These are phyloP conservation scores for Sitta europaea DNA, from an alignment of 2,113 vertebrate species.

Conservation along the genomic window DNA sequence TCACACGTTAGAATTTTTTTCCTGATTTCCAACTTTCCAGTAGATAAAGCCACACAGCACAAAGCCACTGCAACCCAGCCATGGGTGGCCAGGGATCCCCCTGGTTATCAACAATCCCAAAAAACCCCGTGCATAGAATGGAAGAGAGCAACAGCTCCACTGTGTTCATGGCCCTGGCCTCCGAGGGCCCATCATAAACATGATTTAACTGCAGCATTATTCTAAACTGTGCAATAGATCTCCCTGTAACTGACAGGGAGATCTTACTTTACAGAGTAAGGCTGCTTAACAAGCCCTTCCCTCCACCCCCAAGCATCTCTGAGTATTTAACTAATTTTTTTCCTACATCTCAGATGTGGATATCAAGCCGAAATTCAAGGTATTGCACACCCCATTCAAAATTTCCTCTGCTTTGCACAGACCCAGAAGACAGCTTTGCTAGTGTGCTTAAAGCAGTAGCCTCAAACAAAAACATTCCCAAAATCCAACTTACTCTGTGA, in stretches of 20 bases:
- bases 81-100: background rate
- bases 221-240: background rate
- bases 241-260: background rate
- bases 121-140: fast-evolving
- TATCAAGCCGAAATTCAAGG: background rate
- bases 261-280: background rate
- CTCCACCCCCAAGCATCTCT: background rate
- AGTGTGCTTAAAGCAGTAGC: background rate
- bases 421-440: background rate
- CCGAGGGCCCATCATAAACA: background rate
- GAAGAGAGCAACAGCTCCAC: background rate
- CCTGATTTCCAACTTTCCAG: background rate
- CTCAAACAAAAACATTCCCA: background rate
- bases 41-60: background rate
- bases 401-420: background rate
- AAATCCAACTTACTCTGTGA: background rate
- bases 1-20: background rate
- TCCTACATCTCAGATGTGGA: background rate
- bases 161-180: background rate
- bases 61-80: background rate
- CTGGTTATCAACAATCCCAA: background rate
- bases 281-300: background rate
- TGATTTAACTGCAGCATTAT: background rate
- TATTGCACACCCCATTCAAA: background rate
- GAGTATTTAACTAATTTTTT: background rate